Percentiles rank a stretch among this genome's conserved stretches.
phyloP scores from a whole-genome alignment of 2,113 vertebrate genomes.

The Indicator indicator region DNA sequence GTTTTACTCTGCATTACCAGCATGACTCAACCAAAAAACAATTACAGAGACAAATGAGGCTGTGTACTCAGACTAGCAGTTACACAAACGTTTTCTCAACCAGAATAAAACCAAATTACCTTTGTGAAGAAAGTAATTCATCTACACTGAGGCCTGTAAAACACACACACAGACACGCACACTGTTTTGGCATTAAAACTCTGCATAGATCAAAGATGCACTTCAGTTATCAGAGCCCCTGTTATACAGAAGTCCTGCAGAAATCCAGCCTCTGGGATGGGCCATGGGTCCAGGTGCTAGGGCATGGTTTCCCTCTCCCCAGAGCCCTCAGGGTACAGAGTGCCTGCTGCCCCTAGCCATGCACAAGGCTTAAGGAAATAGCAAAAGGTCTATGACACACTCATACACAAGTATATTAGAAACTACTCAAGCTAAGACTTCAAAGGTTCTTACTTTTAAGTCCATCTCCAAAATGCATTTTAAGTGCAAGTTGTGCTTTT shows the following conservation, averaged over 20 bases:
- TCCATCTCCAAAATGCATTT: constrained; percentile 69
- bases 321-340: background rate
- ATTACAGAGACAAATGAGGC: background rate
- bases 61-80: background rate
- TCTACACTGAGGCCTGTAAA: background rate
- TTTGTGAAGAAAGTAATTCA: background rate
- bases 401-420: constrained; percentile 8
- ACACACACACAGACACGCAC: background rate
- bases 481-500: constrained; percentile 77
- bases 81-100: background rate
- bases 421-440: constrained; percentile 57
- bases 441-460: constrained; percentile 48
- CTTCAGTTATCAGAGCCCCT: constrained; percentile 18
- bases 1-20: background rate
- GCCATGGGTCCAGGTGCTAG: background rate
- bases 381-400: constrained; percentile 21
- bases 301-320: background rate
- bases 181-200: constrained; percentile 67
- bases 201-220: constrained; percentile 71
- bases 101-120: background rate
- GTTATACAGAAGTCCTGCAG: constrained; percentile 1
- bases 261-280: constrained; percentile 1
- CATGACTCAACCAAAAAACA: background rate
- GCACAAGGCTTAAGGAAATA: constrained; percentile 6
- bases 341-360: background rate